Evolutionary conservation across 2,888 invertebrate genomes (phyloP).

Genomic region (Hypselothyrea guttata): DNA sequence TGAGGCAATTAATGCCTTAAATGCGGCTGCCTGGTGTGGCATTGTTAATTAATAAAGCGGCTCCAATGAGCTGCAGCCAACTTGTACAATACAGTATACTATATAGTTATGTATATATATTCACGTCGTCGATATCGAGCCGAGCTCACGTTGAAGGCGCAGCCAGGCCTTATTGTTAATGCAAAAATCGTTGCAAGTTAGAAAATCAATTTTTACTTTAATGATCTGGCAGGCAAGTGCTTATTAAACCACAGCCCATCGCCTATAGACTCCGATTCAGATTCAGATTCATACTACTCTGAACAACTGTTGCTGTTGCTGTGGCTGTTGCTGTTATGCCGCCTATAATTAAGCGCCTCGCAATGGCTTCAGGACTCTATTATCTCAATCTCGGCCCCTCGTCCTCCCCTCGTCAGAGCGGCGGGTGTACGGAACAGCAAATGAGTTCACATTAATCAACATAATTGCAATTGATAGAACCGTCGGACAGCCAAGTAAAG

Average conservation of each 20-base stretch:
- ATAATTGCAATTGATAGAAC: slow-evolving; percentile 75
- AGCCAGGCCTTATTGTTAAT: slow-evolving; percentile 63
- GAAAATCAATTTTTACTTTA: slow-evolving; percentile 78
- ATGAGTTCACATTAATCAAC: slow-evolving; percentile 80
- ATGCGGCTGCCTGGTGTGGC: slow-evolving; percentile 73
- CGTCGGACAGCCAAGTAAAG: no score
- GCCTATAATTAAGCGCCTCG: slow-evolving; percentile 51
- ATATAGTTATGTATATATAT: no score
- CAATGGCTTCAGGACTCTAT: slow-evolving; percentile 30
- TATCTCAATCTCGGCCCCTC: background rate
- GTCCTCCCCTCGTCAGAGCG: slow-evolving; percentile 6
- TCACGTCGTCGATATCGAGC: no score
- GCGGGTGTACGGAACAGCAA: slow-evolving; percentile 62
- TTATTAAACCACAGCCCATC: slow-evolving; percentile 56
- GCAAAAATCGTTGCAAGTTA: slow-evolving; percentile 76
- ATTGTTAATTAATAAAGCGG: slow-evolving; percentile 75
- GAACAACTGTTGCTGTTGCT: slow-evolving; percentile 2
- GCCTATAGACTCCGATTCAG: slow-evolving; percentile 11
- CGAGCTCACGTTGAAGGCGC: background rate
- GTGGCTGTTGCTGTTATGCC: slow-evolving; percentile 15
- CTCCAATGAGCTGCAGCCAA: slow-evolving; percentile 43
- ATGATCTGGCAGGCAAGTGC: slow-evolving; percentile 69
- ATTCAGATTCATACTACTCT: background rate
- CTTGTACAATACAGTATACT: background rate
- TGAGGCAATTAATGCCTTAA: slow-evolving; percentile 73